phyloP scores from a whole-genome alignment of 2,113 vertebrate species.

The human (Homo sapiens) region DNA sequence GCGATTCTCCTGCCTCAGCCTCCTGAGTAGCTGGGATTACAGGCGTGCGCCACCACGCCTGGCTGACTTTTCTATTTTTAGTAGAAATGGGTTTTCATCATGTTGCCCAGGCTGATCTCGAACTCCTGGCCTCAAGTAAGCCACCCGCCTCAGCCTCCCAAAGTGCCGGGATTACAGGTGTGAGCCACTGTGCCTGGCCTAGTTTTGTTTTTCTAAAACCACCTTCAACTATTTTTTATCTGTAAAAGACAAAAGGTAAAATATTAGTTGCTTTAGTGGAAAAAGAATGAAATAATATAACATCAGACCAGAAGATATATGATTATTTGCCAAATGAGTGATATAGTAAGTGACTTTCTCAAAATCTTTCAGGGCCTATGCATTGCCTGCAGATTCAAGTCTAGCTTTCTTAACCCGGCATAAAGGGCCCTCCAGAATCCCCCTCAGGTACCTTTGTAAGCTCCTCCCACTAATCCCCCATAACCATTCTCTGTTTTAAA shows the following conservation, averaged over 20 bases:
- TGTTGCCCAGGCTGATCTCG: too few relatives aligned
- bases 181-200: not conserved
- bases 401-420: not conserved
- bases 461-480: not conserved
- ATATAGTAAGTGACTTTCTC: not conserved
- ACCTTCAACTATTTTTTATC: not conserved
- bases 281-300: not conserved
- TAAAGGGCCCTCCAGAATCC: not conserved
- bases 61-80: too few relatives aligned
- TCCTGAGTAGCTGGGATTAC: too few relatives aligned
- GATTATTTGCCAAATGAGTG: not conserved
- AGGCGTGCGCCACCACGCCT: rapidly evolving
- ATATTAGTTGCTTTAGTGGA: not conserved
- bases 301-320: not conserved
- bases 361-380: not conserved
- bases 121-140: too few relatives aligned
- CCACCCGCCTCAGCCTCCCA: too few relatives aligned
- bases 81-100: too few relatives aligned
- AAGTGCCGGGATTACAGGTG: too few relatives aligned
- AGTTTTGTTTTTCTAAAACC: not conserved
- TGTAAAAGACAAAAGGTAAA: not conserved
- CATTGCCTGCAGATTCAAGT: not conserved
- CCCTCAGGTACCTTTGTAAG: not conserved
- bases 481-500: not conserved
- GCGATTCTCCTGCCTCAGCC: too few relatives aligned